Evolutionary conservation across 2,113 vertebrate species (phyloP), one percentile per base, ranked within the genome.

Genomic region (Echinops telfairi): DNA sequence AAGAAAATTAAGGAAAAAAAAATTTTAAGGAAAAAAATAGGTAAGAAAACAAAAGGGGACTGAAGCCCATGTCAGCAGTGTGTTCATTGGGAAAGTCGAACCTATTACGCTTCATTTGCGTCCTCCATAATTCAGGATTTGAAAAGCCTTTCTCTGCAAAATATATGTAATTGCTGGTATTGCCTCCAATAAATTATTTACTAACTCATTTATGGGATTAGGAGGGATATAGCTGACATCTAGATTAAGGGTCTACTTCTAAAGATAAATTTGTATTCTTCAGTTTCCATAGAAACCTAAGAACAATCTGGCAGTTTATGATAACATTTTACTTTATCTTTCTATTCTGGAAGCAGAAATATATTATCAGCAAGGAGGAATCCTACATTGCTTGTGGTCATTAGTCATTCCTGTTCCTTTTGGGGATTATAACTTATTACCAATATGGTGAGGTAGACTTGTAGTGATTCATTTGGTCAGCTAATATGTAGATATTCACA

Each of bases 101-200:
- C 16, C 23, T 84, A 7, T 84, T 77, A 82, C 57, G 83, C 9
- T 71, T 53, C n/a, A 27, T 79, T 88, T 79, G 40, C 43, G n/a
- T 70, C 75, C 20, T 88, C 64, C 23, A 66, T 71, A 91, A 79
- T 22, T 22, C 53, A 84, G 16, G 33, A 1, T 86, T 90, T 76
- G n/a, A 84, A 88, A 80, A 79, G 7, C 6, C 36, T 66, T 78
- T 80, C 62, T 23, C 9, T 33, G 22, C 64, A 75, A 16, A 70
- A 53, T 53, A 53, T 53, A 53, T 53, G 47, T 14, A 53, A 22
- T 91, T 88, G 1, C 10, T 81, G 10, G 36, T 70, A 70, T 60
- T 78, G 60, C 31, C n/a, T 33, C 70, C 71, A 78, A 83, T 53
- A 71, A 60, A 70, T 93, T 93, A 84, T 88, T 71, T 73, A 91